A percentile compares a stretch with the other conserved stretches of the same genome.
Conservation (phyloP, 2,888 invertebrate species). For the Portevinia maculata region DNA sequence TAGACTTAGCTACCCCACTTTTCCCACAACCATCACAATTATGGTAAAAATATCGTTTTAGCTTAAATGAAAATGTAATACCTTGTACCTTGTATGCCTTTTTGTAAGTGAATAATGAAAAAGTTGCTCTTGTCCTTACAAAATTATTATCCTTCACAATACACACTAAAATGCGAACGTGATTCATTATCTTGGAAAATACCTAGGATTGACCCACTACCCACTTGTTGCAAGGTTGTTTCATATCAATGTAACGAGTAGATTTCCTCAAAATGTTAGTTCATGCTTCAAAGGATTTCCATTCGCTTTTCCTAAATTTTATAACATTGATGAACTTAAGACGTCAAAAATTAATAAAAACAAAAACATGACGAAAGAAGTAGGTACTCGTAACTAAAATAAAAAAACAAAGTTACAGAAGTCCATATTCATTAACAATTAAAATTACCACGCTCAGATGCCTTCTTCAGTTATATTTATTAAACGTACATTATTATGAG, state of each 20-base stretch:
- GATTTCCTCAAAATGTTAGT: background rate
- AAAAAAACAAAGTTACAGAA: background rate
- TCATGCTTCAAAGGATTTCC: conserved; percentile 11
- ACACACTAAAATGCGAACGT: too few species aligned
- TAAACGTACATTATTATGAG: conserved; percentile 1
- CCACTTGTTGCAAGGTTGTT: background rate
- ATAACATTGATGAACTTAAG: conserved; percentile 31
- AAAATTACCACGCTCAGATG: conserved; percentile 37
- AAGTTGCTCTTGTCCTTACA: too few species aligned
- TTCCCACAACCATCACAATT: too few species aligned
- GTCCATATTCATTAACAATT: conserved; percentile 24
- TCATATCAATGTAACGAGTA: background rate
- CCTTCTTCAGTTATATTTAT: conserved; percentile 1
- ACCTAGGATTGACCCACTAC: too few species aligned
- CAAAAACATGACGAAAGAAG: background rate
- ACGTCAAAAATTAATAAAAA: conserved; percentile 15
- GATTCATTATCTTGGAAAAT: too few species aligned
- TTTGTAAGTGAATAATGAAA: too few species aligned
- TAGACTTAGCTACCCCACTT: too few species aligned
- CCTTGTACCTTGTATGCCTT: too few species aligned
- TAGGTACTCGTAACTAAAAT: background rate
- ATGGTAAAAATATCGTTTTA: too few species aligned
- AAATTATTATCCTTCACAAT: too few species aligned
- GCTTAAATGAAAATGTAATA: too few species aligned
- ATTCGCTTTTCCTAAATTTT: conserved; percentile 2